A percentile compares a stretch with the other conserved stretches of the same genome.
Evolutionary conservation across 2,888 invertebrate species (phyloP).

Genomic region (Drosophila anomalipes): DNA sequence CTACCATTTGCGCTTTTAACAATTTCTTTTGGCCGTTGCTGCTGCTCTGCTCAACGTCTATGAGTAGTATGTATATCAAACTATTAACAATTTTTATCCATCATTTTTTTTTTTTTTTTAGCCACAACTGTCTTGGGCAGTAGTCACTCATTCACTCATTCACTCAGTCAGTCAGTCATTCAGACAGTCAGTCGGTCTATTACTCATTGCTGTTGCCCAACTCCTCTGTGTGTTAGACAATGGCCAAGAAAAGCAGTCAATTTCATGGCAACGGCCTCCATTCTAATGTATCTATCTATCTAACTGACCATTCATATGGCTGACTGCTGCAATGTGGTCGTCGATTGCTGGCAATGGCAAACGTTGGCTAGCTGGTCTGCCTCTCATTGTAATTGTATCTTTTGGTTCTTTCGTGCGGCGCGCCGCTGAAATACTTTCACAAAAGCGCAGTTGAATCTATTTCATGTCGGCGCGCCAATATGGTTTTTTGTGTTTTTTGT

Average conservation of each 20-base stretch:
- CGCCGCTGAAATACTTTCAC: conserved; percentile 70
- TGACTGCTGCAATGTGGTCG: conserved; percentile 56
- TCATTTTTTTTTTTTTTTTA: background rate
- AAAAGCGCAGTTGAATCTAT: conserved; percentile 63
- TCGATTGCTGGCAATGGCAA: conserved; percentile 7
- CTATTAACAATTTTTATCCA: conserved; percentile 61
- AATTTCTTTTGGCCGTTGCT: conserved; percentile 71
- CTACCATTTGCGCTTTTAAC: conserved; percentile 73
- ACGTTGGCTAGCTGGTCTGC: conserved; percentile 13
- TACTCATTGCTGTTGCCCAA: conserved; percentile 8
- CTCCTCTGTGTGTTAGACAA: conserved; percentile 17
- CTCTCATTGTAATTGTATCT: conserved; percentile 63
- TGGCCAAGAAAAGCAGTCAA: conserved; percentile 78
- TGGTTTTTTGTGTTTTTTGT: conserved; percentile 31
- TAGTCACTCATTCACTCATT: background rate
- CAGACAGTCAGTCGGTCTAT: conserved; percentile 5
- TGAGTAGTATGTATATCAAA: conserved; percentile 49
- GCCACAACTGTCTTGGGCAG: conserved; percentile 18
- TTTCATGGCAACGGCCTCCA: conserved; percentile 71
- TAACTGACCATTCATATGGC: conserved; percentile 44
- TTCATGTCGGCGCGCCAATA: conserved; percentile 60
- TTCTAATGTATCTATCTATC: conserved; percentile 70
- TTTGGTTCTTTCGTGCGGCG: conserved; percentile 65
- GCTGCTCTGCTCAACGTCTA: conserved; percentile 6
- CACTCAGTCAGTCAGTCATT: conserved; percentile 4